Conservation (phyloP, 2,888 invertebrate species). For the Andrena haemorrhoa region DNA sequence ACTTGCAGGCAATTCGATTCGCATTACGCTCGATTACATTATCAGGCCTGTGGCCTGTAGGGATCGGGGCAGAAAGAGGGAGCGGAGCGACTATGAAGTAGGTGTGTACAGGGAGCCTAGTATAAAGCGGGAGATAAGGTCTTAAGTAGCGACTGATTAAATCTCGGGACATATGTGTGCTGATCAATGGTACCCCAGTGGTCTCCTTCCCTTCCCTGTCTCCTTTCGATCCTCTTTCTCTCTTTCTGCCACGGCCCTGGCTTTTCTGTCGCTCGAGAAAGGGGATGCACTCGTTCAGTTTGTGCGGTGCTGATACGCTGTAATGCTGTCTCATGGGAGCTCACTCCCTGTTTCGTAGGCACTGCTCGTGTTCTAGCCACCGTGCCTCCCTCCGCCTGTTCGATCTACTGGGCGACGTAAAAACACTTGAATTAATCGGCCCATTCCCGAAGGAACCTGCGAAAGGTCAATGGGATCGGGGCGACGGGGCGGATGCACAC, state of each 20-base stretch:
- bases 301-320: conserved; percentile 83
- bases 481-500: conserved; percentile 62
- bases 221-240: conserved; percentile 18
- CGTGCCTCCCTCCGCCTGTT: conserved; percentile 26
- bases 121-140: conserved; percentile 79
- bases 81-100: conserved; percentile 63
- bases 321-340: conserved; percentile 81
- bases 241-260: conserved; percentile 26
- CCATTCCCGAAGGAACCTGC: conserved; percentile 82
- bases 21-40: conserved; percentile 82
- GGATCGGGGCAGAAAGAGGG: conserved; percentile 51
- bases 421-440: conserved; percentile 85
- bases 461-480: conserved; percentile 83
- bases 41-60: conserved; percentile 66
- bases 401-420: conserved; percentile 74
- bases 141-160: conserved; percentile 84
- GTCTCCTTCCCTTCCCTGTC: conserved; percentile 37
- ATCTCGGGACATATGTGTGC: conserved; percentile 84
- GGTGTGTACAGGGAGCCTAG: conserved; percentile 59
- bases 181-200: conserved; percentile 78
- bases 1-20: conserved; percentile 78
- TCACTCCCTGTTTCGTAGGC: conserved; percentile 61
- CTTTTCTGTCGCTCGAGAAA: conserved; percentile 51
- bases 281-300: conserved; percentile 77
- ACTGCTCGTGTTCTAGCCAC: conserved; percentile 43